Evolutionary conservation across 2,797 vertebrate species (phyloP).

Genomic region (Urosaurus nigricauda): DNA sequence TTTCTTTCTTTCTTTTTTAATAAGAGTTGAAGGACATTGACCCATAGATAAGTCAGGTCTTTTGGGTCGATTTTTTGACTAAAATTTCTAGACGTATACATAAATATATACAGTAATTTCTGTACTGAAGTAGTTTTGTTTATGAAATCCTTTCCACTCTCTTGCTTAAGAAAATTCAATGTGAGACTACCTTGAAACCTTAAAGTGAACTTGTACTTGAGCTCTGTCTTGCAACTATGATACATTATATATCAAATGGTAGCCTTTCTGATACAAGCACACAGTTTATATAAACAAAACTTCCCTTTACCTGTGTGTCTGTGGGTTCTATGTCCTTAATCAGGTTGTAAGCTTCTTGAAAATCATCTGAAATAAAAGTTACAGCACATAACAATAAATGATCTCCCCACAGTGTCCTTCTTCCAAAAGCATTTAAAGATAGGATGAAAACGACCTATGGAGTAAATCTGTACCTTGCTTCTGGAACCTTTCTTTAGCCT

Average conservation of each 20-base stretch:
- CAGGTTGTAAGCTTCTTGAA: slow-evolving; percentile 96
- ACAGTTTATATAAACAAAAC: not conserved
- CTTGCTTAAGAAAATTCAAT: not conserved
- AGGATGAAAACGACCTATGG: not conserved
- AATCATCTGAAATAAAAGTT: slow-evolving; percentile 88
- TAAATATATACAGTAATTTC: not conserved
- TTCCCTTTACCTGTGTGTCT: slow-evolving; percentile 88
- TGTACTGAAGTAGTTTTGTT: not conserved
- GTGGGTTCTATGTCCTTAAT: slow-evolving; percentile 95
- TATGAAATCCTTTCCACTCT: not conserved
- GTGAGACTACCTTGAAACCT: not conserved
- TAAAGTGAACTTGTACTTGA: not conserved
- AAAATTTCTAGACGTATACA: no score
- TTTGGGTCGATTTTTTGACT: no score
- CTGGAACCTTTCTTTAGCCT: no score
- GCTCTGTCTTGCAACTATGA: not conserved
- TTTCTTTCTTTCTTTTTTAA: no score
- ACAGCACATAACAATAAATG: slow-evolving; percentile 51
- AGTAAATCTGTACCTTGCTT: no score
- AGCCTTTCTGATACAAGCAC: slow-evolving; percentile 16
- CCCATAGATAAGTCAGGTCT: no score
- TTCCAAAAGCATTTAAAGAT: slow-evolving; percentile 47
- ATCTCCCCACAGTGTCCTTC: slow-evolving; percentile 42
- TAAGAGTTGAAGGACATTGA: no score
- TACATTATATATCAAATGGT: slow-evolving; percentile 36